Evolutionary conservation across 2,797 vertebrate genomes (phyloP).

Genomic region (Myripristis murdjan): DNA sequence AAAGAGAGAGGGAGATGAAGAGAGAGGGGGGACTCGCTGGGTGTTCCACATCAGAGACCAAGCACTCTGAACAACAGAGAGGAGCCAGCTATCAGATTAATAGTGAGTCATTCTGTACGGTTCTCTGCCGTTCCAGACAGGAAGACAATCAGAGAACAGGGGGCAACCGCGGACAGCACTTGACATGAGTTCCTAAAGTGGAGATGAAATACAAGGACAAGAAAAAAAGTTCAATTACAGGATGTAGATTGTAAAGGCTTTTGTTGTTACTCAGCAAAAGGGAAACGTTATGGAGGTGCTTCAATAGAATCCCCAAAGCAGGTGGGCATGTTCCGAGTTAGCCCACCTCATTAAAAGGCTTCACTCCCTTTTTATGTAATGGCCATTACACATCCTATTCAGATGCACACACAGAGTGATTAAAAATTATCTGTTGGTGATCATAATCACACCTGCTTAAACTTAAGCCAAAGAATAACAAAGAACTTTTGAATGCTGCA

Average conservation of each 20-base stretch:
- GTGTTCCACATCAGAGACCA: slow-evolving; percentile 84
- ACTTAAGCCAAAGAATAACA: slow-evolving; percentile 88
- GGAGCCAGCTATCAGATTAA: slow-evolving; percentile 80
- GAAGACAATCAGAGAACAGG: slow-evolving; percentile 77
- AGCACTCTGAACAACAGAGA: slow-evolving; percentile 74
- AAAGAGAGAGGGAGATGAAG: slow-evolving; percentile 48
- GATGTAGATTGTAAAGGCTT: slow-evolving; percentile 82
- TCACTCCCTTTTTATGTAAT: slow-evolving; percentile 82
- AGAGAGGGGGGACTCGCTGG: slow-evolving; percentile 78
- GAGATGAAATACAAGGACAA: slow-evolving; percentile 76
- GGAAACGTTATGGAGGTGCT: slow-evolving; percentile 80
- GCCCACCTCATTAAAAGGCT: slow-evolving; percentile 86
- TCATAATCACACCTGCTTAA: slow-evolving; percentile 87
- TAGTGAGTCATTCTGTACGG: slow-evolving; percentile 72
- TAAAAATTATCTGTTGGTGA: slow-evolving; percentile 88
- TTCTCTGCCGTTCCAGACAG: slow-evolving; percentile 68
- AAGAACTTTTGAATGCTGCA: slow-evolving; percentile 83
- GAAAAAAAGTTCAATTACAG: slow-evolving; percentile 83
- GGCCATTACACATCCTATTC: slow-evolving; percentile 85
- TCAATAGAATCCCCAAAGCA: slow-evolving; percentile 86
- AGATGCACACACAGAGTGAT: slow-evolving; percentile 83
- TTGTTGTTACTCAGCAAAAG: slow-evolving; percentile 83
- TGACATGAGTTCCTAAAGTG: slow-evolving; percentile 80
- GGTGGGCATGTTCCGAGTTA: slow-evolving; percentile 85
- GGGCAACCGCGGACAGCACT: slow-evolving; percentile 72